Conservation (phyloP, 2,113 vertebrate genomes). For the Periophthalmus modestus region DNA sequence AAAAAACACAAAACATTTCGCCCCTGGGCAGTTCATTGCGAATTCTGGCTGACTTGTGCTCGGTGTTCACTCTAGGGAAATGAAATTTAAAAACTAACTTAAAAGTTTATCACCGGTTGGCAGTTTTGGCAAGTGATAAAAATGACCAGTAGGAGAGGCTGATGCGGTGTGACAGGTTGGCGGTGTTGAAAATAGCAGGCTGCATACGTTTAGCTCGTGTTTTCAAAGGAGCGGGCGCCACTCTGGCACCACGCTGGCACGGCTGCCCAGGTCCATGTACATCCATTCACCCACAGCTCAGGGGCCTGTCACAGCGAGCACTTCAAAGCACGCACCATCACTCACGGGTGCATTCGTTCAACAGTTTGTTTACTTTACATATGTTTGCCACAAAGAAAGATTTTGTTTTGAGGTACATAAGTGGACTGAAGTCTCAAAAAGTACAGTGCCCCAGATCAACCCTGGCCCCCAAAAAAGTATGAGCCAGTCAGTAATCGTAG, state of each 20-base stretch:
- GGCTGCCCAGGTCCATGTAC: constrained; percentile 57
- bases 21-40: constrained; percentile 69
- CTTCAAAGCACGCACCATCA: constrained; percentile 67
- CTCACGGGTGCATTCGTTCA: constrained; percentile 37
- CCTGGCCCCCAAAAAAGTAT: no score
- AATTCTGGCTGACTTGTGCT: constrained; percentile 71
- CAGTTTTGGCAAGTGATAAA: constrained; percentile 77
- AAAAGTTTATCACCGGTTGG: constrained; percentile 75
- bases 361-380: constrained; percentile 7
- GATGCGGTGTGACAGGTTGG: constrained; percentile 67
- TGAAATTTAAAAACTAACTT: constrained; percentile 69
- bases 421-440: background rate
- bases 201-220: constrained; percentile 69
- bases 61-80: constrained; percentile 60
- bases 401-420: background rate
- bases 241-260: constrained; percentile 64
- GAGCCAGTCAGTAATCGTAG: no score
- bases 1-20: constrained; percentile 65
- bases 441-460: background rate
- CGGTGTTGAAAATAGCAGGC: constrained; percentile 63
- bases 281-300: constrained; percentile 54
- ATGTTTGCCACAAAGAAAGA: background rate
- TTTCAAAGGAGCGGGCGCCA: constrained; percentile 71
- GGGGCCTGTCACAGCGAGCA: constrained; percentile 58
- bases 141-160: constrained; percentile 70